Base-by-base conservation (phyloP, 2,888 invertebrate species). In the Drosophila gaucha region DNA sequence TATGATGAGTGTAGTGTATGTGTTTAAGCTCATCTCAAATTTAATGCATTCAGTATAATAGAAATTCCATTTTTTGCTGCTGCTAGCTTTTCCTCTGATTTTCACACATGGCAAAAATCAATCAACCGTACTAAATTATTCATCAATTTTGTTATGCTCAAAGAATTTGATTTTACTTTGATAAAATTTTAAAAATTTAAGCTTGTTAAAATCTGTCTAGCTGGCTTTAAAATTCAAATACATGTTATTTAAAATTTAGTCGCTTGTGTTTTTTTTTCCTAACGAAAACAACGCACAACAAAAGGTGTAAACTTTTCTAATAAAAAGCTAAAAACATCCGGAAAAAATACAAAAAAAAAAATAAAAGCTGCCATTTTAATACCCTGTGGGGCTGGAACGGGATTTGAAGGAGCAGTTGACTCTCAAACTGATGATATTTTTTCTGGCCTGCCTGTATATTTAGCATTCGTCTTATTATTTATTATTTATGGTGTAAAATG, bases 231-330 rank as follows among this genome's bases (percentile, higher is more conserved):
- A 38, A 38, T 62, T 16, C 6, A 14, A n/a, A 22, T 28, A 41
- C 12, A 16, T 46, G 38, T 33, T 30, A 31, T 18, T 39, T 14
- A 18, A 26, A 33, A 36, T 24, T 41, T 52, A 12, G 35, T 49
- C 16, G 16, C 28, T n/a, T 22, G 31, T 28, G 52, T 41, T 41
- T 22, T 16, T 30, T 41, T 41, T 22, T 16, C 28, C 30, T 20
- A 46, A 9, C 10, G 28, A 46, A 31, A 31, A 24, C 43, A 43
- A 39, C 33, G 43, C 35, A 43, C n/a, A 28, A 39, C 30, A 63
- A 64, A 43, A 71, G 50, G 65, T 71, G 52, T 50, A 57, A 78
- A 79, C 56, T 85, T 78, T 74, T 57, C 54, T 50, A 77, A 78
- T 80, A 77, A 66, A 63, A 55, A 33, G 39, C 55, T 57, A 30